phyloP scores from a whole-genome alignment of 2,113 vertebrate species.

The Sardina pilchardus region DNA sequence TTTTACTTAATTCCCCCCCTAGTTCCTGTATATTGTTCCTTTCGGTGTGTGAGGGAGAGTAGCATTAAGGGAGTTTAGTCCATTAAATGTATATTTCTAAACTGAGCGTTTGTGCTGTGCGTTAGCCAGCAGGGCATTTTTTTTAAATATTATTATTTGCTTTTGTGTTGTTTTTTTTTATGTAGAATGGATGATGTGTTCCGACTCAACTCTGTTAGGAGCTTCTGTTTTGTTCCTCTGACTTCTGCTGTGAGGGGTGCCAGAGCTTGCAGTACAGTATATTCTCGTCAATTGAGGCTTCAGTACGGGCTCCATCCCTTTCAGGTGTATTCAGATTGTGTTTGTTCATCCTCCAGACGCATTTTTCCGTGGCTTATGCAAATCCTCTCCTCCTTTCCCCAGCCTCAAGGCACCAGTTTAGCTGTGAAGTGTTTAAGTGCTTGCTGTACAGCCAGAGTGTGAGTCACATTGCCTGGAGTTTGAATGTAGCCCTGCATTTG shows the following conservation, averaged over 20 bases:
- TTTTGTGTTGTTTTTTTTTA: conserved; percentile 38
- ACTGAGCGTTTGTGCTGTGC: not conserved
- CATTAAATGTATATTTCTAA: not conserved
- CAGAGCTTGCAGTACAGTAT: conserved; percentile 10
- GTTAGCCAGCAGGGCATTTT: not conserved
- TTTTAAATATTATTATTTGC: not conserved
- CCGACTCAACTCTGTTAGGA: not conserved
- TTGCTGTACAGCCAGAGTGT: not conserved
- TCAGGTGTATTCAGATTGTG: not conserved
- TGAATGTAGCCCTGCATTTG: not conserved
- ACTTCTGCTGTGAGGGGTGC: not conserved
- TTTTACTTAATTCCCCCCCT: not conserved
- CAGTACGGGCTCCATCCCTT: not conserved
- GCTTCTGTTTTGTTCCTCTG: not conserved
- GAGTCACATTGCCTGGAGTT: not conserved
- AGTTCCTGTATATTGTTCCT: not conserved
- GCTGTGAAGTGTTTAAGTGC: not conserved
- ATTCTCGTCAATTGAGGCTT: conserved; percentile 27
- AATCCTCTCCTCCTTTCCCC: not conserved
- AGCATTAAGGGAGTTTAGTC: not conserved
- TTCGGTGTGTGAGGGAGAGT: not conserved
- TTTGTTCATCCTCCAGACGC: not conserved
- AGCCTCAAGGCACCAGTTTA: not conserved
- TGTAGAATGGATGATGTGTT: conserved; percentile 8
- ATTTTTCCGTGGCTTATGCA: not conserved